Percentiles rank a stretch among this genome's conserved stretches.
These are phyloP conservation scores for Styela plicata DNA, from an alignment of 23 tunicate genomes.

Conservation along the genomic window DNA sequence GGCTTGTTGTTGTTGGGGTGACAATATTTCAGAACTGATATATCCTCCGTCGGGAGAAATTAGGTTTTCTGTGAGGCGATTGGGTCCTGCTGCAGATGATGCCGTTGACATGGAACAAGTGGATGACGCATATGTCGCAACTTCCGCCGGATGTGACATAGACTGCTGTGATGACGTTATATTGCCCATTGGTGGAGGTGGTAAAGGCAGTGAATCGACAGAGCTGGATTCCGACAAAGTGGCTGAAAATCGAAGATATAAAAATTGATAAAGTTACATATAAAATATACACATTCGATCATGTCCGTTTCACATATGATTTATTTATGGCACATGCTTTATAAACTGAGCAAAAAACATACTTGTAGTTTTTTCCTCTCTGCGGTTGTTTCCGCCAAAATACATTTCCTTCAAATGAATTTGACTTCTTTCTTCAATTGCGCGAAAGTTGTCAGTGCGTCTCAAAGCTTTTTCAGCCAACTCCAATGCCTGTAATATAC, in stretches of 20 bases:
- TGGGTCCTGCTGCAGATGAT: neutral
- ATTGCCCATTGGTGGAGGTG: conserved; percentile 46
- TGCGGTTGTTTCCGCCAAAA: neutral
- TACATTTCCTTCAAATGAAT: conserved; percentile 25
- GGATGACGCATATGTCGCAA: neutral
- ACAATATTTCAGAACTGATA: conserved; percentile 32
- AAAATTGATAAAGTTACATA: too few relatives aligned
- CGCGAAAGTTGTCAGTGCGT: conserved; percentile 49
- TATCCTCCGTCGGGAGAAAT: conserved; percentile 65
- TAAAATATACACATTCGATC: too few relatives aligned
- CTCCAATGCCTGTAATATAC: conserved; percentile 60
- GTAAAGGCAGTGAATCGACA: conserved; percentile 80
- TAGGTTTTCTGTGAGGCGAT: conserved; percentile 22
- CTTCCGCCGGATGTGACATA: conserved; percentile 8
- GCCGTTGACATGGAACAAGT: neutral
- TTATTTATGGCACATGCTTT: neutral
- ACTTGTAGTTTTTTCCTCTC: neutral
- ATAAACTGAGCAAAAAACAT: neutral
- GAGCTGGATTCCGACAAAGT: conserved; percentile 72
- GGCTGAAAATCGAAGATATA: conserved; percentile 37
- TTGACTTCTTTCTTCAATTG: conserved; percentile 46
- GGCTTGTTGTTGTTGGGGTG: conserved; percentile 27
- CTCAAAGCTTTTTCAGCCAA: conserved; percentile 76
- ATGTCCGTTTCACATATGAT: too few relatives aligned
- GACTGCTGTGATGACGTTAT: neutral